Evolutionary conservation across 2,888 invertebrate species (phyloP).

Genomic region (Lottia gigantea): DNA sequence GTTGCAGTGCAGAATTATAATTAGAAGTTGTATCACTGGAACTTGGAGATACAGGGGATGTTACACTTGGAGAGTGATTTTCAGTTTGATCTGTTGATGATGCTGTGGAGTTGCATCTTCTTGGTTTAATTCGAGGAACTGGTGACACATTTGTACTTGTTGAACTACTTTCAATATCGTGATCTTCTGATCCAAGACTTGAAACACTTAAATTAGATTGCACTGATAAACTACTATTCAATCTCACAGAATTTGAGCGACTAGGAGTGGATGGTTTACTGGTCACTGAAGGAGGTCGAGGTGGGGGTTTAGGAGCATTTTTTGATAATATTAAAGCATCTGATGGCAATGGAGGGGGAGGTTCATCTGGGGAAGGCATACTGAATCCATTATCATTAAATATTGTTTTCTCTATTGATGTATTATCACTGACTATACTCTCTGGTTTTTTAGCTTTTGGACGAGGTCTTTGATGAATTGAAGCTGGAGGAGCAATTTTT

Average conservation of each 20-base stretch:
- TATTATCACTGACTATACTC: slow-evolving; percentile 15
- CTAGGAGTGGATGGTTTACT: slow-evolving; percentile 15
- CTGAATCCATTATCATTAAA: slow-evolving; percentile 35
- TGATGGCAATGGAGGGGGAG: slow-evolving; percentile 47
- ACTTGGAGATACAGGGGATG: slow-evolving; percentile 16
- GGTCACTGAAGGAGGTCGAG: slow-evolving; percentile 38
- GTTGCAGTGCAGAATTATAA: slow-evolving; percentile 4
- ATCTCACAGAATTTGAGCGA: slow-evolving; percentile 25
- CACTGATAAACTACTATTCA: neutral
- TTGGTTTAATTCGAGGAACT: neutral
- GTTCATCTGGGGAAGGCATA: slow-evolving; percentile 43
- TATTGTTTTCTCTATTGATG: neutral
- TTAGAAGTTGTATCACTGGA: slow-evolving; percentile 13
- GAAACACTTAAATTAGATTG: neutral
- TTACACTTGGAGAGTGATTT: neutral
- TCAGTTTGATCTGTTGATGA: neutral
- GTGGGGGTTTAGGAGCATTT: slow-evolving; percentile 30
- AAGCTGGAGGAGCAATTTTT: slow-evolving; percentile 12
- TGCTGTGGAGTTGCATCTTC: neutral
- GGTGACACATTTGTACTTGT: neutral
- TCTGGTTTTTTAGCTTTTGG: slow-evolving; percentile 12
- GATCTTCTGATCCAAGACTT: neutral
- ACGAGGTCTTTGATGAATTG: slow-evolving; percentile 14
- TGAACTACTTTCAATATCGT: neutral
- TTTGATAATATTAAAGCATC: slow-evolving; percentile 23